A percentile compares a stretch with the other conserved stretches of the same genome.
Evolutionary conservation across 2,113 vertebrate genomes (phyloP).

Genomic region (Malurus melanocephalus): DNA sequence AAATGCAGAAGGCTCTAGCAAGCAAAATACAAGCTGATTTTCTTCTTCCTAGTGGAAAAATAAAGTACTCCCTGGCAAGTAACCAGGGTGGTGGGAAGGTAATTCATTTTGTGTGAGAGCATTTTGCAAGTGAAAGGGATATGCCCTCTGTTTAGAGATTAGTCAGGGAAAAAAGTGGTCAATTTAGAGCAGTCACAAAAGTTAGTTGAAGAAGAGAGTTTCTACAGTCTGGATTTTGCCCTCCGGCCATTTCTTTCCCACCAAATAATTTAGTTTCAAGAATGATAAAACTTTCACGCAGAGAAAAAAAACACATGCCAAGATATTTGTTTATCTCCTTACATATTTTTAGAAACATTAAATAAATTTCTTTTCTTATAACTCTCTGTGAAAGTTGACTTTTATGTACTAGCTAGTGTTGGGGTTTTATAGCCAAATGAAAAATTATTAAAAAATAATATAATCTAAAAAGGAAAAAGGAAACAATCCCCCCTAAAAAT

Average conservation of each 20-base stretch:
- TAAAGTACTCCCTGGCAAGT: constrained; percentile 68
- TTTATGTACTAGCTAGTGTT: not conserved
- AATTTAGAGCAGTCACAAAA: constrained; percentile 47
- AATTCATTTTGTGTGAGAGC: constrained; percentile 71
- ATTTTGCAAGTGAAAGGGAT: constrained; percentile 69
- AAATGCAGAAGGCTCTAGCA: constrained; percentile 79
- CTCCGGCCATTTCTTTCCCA: not conserved
- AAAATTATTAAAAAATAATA: not conserved
- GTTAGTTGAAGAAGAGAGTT: constrained; percentile 49
- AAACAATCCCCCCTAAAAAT: accelerated
- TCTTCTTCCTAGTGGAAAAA: constrained; percentile 70
- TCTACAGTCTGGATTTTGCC: not conserved
- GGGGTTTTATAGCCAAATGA: not conserved
- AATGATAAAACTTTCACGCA: not conserved
- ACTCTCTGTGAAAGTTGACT: not conserved
- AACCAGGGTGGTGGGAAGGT: constrained; percentile 61
- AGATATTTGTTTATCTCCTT: not conserved
- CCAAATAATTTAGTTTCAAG: not conserved
- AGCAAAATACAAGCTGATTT: constrained; percentile 75
- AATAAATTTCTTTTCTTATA: not conserved
- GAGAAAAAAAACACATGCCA: not conserved
- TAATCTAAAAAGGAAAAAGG: not conserved
- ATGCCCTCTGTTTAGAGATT: constrained; percentile 73
- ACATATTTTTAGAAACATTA: not conserved
- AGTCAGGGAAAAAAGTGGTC: constrained; percentile 58